These are phyloP conservation scores for Artibeus jamaicensis DNA, from an alignment of 2,797 vertebrate genomes.

Conservation along the genomic window DNA sequence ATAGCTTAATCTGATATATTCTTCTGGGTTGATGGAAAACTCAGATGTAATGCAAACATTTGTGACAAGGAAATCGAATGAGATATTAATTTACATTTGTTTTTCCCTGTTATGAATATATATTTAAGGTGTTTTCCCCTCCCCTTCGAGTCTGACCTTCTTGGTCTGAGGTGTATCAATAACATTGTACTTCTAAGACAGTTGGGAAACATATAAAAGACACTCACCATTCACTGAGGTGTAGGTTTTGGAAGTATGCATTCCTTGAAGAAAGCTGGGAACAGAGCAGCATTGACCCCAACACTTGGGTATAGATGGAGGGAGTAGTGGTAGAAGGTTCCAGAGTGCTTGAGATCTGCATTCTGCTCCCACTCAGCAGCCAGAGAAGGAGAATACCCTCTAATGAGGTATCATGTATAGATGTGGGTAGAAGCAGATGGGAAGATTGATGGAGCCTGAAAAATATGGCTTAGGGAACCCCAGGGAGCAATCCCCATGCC, in stretches of 20 bases:
- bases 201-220: background rate
- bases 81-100: background rate
- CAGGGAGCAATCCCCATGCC: background rate
- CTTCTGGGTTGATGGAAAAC: background rate
- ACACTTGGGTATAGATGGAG: accelerated
- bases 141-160: background rate
- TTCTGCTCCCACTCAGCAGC: background rate
- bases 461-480: accelerated
- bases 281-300: accelerated
- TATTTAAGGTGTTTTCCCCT: background rate
- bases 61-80: background rate
- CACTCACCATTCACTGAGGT: background rate
- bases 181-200: background rate
- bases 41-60: background rate
- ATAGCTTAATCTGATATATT: too few species aligned
- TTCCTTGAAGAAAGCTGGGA: background rate
- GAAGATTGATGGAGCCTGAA: background rate
- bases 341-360: background rate
- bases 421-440: too few species aligned
- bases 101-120: background rate
- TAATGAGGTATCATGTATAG: accelerated
- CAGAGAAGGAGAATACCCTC: background rate
- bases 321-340: background rate
- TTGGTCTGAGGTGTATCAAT: background rate
- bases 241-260: background rate